Percentiles rank a stretch among this genome's conserved stretches.
Conservation (phyloP, 2,888 invertebrate species). For the Syrista parreyssii region DNA sequence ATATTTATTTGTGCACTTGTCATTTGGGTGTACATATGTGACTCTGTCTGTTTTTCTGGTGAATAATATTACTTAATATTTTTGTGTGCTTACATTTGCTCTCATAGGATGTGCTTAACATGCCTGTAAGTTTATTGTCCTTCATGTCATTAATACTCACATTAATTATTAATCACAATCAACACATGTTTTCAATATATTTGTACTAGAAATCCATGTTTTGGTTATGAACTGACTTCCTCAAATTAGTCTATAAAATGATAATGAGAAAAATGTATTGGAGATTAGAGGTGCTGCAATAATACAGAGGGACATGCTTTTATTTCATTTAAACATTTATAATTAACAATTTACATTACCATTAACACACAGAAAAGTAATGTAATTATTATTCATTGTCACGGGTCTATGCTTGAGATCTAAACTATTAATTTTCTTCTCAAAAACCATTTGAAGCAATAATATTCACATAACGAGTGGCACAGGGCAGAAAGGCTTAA, state of each 20-base stretch:
- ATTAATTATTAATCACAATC: not conserved
- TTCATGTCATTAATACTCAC: not conserved
- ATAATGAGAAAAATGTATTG: not conserved
- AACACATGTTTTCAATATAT: not conserved
- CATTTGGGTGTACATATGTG: not conserved
- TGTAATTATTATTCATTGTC: not conserved
- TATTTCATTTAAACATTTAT: not conserved
- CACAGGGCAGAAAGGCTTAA: no score
- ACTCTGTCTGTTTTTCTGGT: not conserved
- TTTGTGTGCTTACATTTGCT: conserved; percentile 63
- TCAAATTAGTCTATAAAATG: not conserved
- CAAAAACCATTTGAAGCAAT: not conserved
- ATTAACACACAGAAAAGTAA: not conserved
- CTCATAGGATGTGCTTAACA: conserved; percentile 64
- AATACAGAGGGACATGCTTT: not conserved
- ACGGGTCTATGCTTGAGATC: not conserved
- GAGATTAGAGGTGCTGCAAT: not conserved
- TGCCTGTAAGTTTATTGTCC: conserved; percentile 62
- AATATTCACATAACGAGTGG: not conserved
- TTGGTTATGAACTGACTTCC: not conserved
- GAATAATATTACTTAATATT: conserved; percentile 32
- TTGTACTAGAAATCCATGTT: not conserved
- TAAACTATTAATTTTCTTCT: not conserved
- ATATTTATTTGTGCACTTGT: not conserved
- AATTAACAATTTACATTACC: not conserved